Evolutionary conservation across 2,888 invertebrate species (phyloP), one percentile per base, ranked within the genome.

Genomic region (Synergus japonicus): DNA sequence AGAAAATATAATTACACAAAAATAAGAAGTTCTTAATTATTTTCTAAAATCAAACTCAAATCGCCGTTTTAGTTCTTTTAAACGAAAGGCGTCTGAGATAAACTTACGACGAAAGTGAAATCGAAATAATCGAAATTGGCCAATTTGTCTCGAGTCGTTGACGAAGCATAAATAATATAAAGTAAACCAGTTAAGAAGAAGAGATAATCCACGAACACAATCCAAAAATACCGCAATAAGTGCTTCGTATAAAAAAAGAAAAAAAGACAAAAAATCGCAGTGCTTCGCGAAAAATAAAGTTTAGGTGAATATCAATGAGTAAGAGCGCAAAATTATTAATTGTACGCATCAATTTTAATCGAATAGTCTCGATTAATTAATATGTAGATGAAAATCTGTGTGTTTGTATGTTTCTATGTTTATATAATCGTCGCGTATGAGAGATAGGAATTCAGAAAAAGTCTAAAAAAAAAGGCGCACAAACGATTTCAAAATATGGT

Each of bases 391-490:
- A 86, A 88, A 86, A 82, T 82, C 84, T 88, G 90, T 89, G 87
- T 89, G 89, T 90, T 90, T 90, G 90, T 90, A 90, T 90, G 90
- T 90, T 90, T 90, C 90, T 90, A 90, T 90, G 90, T 90, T 90
- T 90, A 90, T 90, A 90, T 90, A 90, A 88, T 88, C 85, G 84
- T 86, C 86, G 86, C 86, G 86, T 85, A 86, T 85, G 88, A 88
- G 81, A 84, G 86, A 83, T 83, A 29, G 29, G 29, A 29, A 82
- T 83, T 83, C 83, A 81, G 84, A 29, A 85, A 84, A 86, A 85
- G 76, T 82, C 83, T 83, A 78, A 64, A 79, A 83, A 79, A 22
- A 83, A 79, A 58, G 22, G 12, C 67, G 67, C 67, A 69, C 8
- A 54, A 54, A 22, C 18, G 44, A 67, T 67, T 46, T 67, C 5